Conservation (phyloP, 2,113 vertebrate genomes). For the Axis porcinus region DNA sequence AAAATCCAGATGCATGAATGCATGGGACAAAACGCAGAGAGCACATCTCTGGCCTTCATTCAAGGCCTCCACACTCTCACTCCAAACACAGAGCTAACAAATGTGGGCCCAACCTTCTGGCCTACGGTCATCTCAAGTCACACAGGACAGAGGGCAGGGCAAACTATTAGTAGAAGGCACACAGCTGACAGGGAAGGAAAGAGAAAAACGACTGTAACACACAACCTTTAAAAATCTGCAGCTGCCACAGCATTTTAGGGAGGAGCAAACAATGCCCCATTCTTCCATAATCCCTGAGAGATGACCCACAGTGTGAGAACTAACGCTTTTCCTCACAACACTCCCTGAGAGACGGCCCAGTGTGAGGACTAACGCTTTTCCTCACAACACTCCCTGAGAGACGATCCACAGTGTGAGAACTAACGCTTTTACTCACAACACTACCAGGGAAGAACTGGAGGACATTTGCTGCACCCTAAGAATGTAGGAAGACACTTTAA, state of each 20-base stretch:
- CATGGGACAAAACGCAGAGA: fast-evolving
- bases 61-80: fast-evolving
- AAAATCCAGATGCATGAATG: neutral
- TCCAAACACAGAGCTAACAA: neutral
- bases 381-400: no score
- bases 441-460: neutral
- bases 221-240: neutral
- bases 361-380: fast-evolving
- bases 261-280: fast-evolving
- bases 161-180: neutral
- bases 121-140: neutral
- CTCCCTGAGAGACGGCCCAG: no score
- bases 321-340: fast-evolving
- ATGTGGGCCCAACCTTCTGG: fast-evolving
- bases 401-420: fast-evolving
- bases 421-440: fast-evolving
- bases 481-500: neutral
- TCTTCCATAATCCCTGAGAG: fast-evolving
- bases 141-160: neutral
- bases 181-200: neutral
- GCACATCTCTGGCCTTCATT: neutral
- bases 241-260: neutral
- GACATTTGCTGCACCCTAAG: fast-evolving
- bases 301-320: fast-evolving
- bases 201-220: neutral